Evolutionary conservation across 2,113 vertebrate genomes (phyloP).

Genomic region (Microcebus griseorufus): DNA sequence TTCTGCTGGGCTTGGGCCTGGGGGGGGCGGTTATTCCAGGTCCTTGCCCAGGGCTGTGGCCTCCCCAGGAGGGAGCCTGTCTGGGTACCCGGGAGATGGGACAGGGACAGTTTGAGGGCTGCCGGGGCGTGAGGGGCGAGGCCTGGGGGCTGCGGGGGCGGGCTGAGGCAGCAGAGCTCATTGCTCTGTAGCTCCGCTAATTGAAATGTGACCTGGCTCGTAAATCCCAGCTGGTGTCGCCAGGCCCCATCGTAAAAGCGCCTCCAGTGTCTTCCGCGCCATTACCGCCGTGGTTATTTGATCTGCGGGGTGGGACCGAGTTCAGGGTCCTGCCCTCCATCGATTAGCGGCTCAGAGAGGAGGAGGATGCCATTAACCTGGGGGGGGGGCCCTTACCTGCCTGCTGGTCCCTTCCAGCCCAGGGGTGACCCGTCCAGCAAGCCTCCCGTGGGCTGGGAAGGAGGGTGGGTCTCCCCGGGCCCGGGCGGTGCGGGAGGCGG

Average conservation of each 20-base stretch:
- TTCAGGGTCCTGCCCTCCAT: no score
- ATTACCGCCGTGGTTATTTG: neutral
- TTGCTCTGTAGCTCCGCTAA: neutral
- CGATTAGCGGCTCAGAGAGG: neutral
- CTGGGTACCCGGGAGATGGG: no score
- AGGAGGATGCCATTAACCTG: neutral
- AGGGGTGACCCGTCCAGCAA: no score
- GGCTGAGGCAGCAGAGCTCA: no score
- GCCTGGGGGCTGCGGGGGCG: neutral
- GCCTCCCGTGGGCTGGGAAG: neutral
- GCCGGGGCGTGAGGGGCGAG: neutral
- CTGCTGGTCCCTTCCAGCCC: neutral
- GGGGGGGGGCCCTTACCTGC: neutral
- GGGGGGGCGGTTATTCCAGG: neutral
- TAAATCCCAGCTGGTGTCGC: neutral
- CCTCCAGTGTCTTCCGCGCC: neutral
- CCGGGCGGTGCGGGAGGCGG: neutral
- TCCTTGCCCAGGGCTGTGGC: neutral
- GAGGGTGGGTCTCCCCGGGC: neutral
- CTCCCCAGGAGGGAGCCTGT: neutral
- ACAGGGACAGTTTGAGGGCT: neutral
- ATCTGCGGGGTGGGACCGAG: neutral
- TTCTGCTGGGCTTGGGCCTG: neutral
- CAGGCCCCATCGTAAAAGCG: neutral
- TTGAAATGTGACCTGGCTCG: neutral